These are phyloP conservation scores for Pelochelys cantorii DNA, from an alignment of 2,797 vertebrate species.

Conservation along the genomic window DNA sequence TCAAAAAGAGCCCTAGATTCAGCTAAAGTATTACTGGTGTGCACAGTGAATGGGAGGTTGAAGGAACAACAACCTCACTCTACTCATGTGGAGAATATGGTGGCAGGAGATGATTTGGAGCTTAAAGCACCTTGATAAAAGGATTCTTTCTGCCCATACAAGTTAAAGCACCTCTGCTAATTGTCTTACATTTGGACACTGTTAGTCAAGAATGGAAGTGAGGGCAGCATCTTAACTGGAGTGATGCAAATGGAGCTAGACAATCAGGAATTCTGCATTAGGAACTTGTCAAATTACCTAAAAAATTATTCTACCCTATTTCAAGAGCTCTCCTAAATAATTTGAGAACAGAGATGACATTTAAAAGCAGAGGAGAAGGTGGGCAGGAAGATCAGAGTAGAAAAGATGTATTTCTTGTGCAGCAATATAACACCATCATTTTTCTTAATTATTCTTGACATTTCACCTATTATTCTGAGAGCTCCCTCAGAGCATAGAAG, in stretches of 20 bases:
- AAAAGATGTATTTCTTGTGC: slow-evolving; percentile 72
- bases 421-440: slow-evolving; percentile 75
- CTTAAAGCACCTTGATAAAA: background rate
- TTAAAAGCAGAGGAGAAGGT: slow-evolving; percentile 70
- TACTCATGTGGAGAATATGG: background rate
- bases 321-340: slow-evolving; percentile 72
- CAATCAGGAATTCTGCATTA: slow-evolving; percentile 49
- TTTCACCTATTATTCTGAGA: slow-evolving; percentile 74
- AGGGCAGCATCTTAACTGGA: slow-evolving; percentile 19
- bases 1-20: background rate
- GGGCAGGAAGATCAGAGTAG: slow-evolving; percentile 57
- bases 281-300: slow-evolving; percentile 51
- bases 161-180: background rate
- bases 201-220: slow-evolving; percentile 17
- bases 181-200: background rate
- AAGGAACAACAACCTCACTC: background rate
- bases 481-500: slow-evolving; percentile 42
- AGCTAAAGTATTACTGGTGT: background rate
- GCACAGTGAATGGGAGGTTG: background rate
- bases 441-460: slow-evolving; percentile 82
- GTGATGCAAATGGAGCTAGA: background rate
- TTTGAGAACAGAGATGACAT: slow-evolving; percentile 68
- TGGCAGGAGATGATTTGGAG: background rate
- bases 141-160: background rate
- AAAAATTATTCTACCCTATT: slow-evolving; percentile 67